Evolutionary conservation across 2,797 vertebrate genomes (phyloP), one percentile per base, ranked within the genome.

Genomic region (Monodelphis domestica): DNA sequence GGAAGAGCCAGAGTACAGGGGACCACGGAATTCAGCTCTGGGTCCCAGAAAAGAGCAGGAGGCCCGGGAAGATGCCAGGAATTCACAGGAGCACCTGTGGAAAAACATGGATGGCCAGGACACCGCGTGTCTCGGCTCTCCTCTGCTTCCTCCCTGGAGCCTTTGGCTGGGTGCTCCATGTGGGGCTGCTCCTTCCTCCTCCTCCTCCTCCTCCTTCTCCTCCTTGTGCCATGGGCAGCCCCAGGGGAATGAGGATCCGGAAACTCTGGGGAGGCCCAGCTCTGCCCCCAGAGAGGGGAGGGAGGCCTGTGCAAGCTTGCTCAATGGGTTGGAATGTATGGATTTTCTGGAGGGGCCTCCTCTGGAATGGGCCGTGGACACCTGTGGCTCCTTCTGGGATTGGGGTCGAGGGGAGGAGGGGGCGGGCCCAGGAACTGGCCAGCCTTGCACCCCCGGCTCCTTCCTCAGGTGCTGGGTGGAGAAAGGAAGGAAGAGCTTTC

Each of bases 311-410:
- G 95, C 88, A 53, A 91, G 95, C 96, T 97, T 97, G 96, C 95
- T 97, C 96, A 97, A 3, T 94, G 94, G 94, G 93, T 91, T 97
- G 96, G 96, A 97, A 96, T 97, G 96, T 93, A 70, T 96, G 95
- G 94, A 93, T 92, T 96, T 92, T 94, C 94, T 94, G 95, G 94
- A 93, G 90, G 53, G 93, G 2, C 21, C 94, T 94, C 94, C 45
- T 92, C 53, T 4, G 45, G 94, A 95, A 59, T 87, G 96, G 94
- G 93, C 57, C 92, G 91, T 87, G 54, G 95, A 91, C 94, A 91
- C 90, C 30, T 1, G 4, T 56, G 38, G 38, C 70, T 95, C 63
- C 78, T 90, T 17, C 91, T 0, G 0, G 89, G 92, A 87, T 88
- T 5, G 12, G 88, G 70, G 21, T 45, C 38, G 84, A 91, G 93